Conservation (phyloP, 2,797 vertebrate genomes). For the Morus bassanus region DNA sequence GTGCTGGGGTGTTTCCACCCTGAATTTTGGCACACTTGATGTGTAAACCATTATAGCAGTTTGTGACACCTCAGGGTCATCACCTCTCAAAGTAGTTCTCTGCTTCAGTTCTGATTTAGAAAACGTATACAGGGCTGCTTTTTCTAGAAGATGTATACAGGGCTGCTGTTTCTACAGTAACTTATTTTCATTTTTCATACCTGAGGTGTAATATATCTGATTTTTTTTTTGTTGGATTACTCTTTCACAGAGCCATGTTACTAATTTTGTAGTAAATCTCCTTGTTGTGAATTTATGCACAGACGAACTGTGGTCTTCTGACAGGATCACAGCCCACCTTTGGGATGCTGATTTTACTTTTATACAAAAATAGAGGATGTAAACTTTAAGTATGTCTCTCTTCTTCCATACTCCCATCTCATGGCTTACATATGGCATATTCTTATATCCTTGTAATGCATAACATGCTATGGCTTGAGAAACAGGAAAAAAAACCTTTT, state of each 20-base stretch:
- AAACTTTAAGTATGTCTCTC: background rate
- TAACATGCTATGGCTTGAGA: background rate
- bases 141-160: background rate
- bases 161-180: background rate
- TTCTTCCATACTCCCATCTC: background rate
- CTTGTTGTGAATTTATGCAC: background rate
- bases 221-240: background rate
- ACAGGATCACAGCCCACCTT: background rate
- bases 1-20: no score
- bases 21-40: background rate
- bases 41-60: background rate
- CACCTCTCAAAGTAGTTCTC: background rate
- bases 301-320: background rate
- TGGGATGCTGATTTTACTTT: background rate
- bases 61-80: background rate
- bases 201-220: background rate
- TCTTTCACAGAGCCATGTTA: background rate
- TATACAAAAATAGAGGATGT: background rate
- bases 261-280: background rate
- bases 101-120: background rate
- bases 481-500: rapidly evolving
- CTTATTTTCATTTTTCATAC: background rate
- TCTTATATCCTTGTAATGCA: background rate
- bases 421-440: background rate
- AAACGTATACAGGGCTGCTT: background rate